phyloP scores from a whole-genome alignment of 2,888 invertebrate species.

The Steinernema hermaphroditum region DNA sequence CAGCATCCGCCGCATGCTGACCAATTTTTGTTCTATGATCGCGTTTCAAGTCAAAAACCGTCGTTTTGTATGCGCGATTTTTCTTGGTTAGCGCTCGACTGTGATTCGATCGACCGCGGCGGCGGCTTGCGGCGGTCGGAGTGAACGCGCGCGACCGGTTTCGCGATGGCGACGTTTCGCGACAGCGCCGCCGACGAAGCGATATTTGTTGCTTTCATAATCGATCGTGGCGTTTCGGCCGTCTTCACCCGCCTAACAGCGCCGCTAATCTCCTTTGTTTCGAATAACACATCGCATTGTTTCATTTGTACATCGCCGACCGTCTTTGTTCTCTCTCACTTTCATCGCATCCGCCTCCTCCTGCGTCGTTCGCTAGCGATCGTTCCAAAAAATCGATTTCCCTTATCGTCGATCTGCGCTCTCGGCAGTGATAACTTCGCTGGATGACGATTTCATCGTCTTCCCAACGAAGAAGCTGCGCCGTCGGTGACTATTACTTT shows the following conservation, averaged over 20 bases:
- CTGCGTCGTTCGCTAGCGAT: not conserved
- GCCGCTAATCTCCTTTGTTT: not conserved
- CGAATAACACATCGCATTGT: too few species aligned
- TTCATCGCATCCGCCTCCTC: not conserved
- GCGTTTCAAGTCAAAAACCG: not conserved
- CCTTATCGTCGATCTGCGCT: constrained; percentile 27
- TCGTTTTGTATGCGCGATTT: constrained; percentile 2
- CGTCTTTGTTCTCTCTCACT: not conserved
- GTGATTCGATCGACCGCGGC: not conserved
- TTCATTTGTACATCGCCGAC: not conserved
- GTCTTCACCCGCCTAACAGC: not conserved
- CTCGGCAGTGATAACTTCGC: not conserved
- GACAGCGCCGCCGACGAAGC: constrained; percentile 17
- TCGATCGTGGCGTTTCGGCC: not conserved
- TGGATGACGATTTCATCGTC: not conserved
- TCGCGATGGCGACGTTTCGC: not conserved
- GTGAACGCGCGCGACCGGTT: constrained; percentile 23
- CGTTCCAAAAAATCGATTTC: constrained; percentile 30
- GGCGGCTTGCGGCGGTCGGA: too few species aligned
- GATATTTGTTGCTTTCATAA: not conserved
- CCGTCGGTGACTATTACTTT: too few species aligned
- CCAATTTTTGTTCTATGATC: constrained; percentile 6
- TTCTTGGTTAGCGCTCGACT: constrained; percentile 29
- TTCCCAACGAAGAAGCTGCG: not conserved
- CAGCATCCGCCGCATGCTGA: not conserved